Conservation (phyloP, 2,888 invertebrate species). For the Anoplius nigerrimus region DNA sequence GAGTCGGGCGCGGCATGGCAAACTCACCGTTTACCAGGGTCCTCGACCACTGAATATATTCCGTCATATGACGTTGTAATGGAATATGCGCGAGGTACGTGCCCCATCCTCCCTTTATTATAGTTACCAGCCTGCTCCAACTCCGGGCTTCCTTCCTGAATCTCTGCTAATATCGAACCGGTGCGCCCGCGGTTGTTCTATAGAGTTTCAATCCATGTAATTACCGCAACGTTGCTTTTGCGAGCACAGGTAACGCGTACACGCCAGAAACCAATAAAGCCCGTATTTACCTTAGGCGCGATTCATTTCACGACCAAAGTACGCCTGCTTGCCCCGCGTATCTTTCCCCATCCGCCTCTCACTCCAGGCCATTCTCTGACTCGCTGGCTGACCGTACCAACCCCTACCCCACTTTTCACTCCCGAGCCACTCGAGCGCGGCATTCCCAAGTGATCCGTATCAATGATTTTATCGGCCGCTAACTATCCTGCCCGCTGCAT, state of each 20-base stretch:
- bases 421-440: conserved; percentile 6
- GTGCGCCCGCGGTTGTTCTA: conserved; percentile 35
- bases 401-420: too few species aligned
- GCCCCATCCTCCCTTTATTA: conserved; percentile 44
- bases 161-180: conserved; percentile 40
- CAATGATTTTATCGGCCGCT: conserved; percentile 16
- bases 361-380: too few species aligned
- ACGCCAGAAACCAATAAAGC: conserved; percentile 11
- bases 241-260: conserved; percentile 20
- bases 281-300: conserved; percentile 27
- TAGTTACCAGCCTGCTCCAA: conserved; percentile 38
- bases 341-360: too few species aligned
- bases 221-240: conserved; percentile 42
- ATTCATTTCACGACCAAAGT: conserved; percentile 31
- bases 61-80: conserved; percentile 43
- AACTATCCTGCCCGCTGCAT: too few species aligned
- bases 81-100: conserved; percentile 34
- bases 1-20: conserved; percentile 38
- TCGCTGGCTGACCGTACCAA: too few species aligned
- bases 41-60: conserved; percentile 52
- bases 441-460: conserved; percentile 18
- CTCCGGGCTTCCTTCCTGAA: conserved; percentile 32
- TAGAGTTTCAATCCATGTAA: conserved; percentile 51
- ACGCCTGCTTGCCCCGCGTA: neutral
- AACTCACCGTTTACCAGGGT: conserved; percentile 52